These are phyloP conservation scores for Neoaliturus tenellus DNA, from an alignment of 2,888 invertebrate genomes.

Conservation along the genomic window DNA sequence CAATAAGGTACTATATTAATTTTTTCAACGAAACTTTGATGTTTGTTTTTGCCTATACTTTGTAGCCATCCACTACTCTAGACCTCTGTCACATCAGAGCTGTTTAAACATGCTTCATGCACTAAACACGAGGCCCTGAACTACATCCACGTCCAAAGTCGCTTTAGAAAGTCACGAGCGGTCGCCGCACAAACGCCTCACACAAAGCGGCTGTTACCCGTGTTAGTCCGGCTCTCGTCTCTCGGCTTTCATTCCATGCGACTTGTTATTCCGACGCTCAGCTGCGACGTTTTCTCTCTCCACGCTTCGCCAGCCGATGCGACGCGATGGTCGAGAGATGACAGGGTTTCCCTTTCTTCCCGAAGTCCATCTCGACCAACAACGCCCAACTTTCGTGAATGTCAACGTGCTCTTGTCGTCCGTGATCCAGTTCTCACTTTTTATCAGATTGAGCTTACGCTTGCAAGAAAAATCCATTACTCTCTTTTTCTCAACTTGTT, in stretches of 20 bases:
- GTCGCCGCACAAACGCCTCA: not conserved
- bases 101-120: too few relatives aligned
- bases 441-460: too few relatives aligned
- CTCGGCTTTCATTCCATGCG: constrained; percentile 18
- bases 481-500: too few relatives aligned
- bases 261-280: not conserved
- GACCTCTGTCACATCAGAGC: too few relatives aligned
- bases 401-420: not conserved
- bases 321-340: not conserved
- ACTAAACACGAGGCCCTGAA: not conserved
- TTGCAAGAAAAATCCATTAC: too few relatives aligned
- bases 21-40: too few relatives aligned
- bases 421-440: not conserved
- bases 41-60: too few relatives aligned
- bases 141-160: not conserved
- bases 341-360: constrained; percentile 7
- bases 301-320: not conserved
- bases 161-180: not conserved
- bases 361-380: not conserved
- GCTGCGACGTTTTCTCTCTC: not conserved
- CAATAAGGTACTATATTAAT: too few relatives aligned
- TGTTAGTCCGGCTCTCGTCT: not conserved
- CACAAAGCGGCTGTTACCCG: constrained; percentile 23
- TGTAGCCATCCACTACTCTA: too few relatives aligned
- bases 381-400: not conserved